phyloP scores from a whole-genome alignment of 2,113 vertebrate genomes.

The Athene cunicularia region DNA sequence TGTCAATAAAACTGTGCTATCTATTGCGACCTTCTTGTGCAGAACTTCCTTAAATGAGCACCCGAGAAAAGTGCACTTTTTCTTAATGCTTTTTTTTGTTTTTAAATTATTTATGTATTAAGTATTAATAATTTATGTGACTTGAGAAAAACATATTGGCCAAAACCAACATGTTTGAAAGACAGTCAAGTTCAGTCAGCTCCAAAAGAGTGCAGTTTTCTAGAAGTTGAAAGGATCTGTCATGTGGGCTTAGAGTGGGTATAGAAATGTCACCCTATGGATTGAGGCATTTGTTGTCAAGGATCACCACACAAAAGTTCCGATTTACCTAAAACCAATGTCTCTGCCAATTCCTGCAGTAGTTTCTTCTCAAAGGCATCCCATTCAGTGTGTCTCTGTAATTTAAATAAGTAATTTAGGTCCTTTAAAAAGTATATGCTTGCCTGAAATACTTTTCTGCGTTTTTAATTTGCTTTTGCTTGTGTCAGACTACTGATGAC shows the following conservation, averaged over 20 bases:
- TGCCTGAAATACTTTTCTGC: conserved; percentile 14
- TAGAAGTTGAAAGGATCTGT: not conserved
- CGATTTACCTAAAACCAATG: not conserved
- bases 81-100: not conserved
- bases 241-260: not conserved
- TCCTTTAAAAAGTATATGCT: not conserved
- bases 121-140: not conserved
- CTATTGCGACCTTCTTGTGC: not conserved
- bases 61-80: not conserved
- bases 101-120: not conserved
- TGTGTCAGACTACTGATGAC: conserved; percentile 21
- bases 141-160: not conserved
- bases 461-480: conserved; percentile 34
- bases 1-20: not conserved
- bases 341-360: not conserved
- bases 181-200: fast-evolving
- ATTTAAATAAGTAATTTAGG: conserved; percentile 4
- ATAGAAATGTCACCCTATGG: not conserved
- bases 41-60: not conserved
- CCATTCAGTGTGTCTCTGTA: not conserved
- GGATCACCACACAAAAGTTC: not conserved
- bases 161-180: not conserved
- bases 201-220: not conserved
- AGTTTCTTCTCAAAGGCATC: not conserved
- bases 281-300: not conserved